A percentile compares a stretch with the other conserved stretches of the same genome.
phyloP scores from a whole-genome alignment of 2,113 vertebrate species.

The Abramis brama region DNA sequence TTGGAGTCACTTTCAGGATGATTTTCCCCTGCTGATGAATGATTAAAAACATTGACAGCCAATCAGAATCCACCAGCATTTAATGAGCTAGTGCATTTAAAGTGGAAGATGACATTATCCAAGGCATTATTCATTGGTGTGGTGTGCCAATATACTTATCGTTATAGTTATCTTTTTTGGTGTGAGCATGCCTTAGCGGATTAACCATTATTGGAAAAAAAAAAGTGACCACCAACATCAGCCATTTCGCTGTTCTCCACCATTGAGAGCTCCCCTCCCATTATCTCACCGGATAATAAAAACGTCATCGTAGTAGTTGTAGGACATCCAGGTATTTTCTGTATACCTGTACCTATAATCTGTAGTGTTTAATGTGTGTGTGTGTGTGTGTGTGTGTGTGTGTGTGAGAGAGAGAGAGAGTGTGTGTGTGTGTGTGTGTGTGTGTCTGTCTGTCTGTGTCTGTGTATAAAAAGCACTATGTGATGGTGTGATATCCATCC shows the following conservation, averaged over 20 bases:
- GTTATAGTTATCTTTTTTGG: background rate
- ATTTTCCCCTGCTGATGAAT: too few species aligned
- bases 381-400: too few species aligned
- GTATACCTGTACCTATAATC: background rate
- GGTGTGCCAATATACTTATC: background rate
- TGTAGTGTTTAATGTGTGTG: background rate
- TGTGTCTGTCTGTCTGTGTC: background rate
- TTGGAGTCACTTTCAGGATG: too few species aligned
- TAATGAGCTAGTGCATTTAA: too few species aligned
- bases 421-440: too few species aligned
- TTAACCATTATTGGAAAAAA: background rate
- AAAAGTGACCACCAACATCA: background rate
- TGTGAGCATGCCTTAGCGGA: background rate
- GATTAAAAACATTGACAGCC: too few species aligned
- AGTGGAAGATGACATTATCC: too few species aligned
- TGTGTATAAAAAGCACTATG: background rate
- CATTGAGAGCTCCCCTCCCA: background rate
- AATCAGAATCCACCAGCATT: too few species aligned
- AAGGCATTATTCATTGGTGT: background rate
- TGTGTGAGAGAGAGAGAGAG: constrained; percentile 53
- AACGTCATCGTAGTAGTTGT: background rate
- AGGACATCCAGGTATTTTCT: background rate
- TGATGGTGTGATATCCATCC: background rate
- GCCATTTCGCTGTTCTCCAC: background rate
- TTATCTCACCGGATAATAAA: background rate